A percentile compares a stretch with the other conserved stretches of the same genome.
Conservation (phyloP, 2,113 vertebrate species). For the Labeo rohita region DNA sequence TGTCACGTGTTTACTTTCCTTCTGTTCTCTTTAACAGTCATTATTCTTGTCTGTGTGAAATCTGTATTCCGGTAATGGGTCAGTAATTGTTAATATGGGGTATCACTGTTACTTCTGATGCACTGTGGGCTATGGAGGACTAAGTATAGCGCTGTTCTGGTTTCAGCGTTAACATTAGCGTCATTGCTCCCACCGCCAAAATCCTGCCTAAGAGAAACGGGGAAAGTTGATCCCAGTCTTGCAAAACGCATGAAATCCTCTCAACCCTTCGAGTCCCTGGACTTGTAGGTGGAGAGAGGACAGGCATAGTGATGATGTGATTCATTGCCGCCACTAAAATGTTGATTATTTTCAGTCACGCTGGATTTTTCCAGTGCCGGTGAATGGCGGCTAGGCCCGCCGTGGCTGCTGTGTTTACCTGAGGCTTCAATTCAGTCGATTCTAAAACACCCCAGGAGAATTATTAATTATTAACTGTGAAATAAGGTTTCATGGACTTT, state of each 20-base stretch:
- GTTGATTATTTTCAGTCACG: constrained; percentile 33
- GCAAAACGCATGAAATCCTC: constrained; percentile 1
- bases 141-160: constrained; percentile 12
- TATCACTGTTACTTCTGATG: constrained; percentile 14
- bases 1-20: background rate
- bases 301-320: constrained; percentile 43
- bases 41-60: constrained; percentile 8
- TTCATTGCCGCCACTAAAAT: constrained; percentile 22
- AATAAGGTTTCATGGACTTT: background rate
- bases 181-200: background rate
- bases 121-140: background rate
- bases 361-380: background rate
- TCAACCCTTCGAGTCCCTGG: constrained; percentile 1
- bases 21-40: constrained; percentile 11
- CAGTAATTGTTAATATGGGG: constrained; percentile 35
- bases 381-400: background rate
- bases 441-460: background rate
- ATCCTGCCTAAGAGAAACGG: background rate
- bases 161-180: background rate
- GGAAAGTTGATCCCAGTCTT: constrained; percentile 10
- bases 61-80: constrained; percentile 27
- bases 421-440: background rate
- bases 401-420: background rate
- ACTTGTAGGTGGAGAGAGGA: constrained; percentile 3
- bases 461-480: background rate